A percentile compares a stretch with the other conserved stretches of the same genome.
Evolutionary conservation across 2,888 invertebrate species (phyloP).

Genomic region (Caenorhabditis japonica): DNA sequence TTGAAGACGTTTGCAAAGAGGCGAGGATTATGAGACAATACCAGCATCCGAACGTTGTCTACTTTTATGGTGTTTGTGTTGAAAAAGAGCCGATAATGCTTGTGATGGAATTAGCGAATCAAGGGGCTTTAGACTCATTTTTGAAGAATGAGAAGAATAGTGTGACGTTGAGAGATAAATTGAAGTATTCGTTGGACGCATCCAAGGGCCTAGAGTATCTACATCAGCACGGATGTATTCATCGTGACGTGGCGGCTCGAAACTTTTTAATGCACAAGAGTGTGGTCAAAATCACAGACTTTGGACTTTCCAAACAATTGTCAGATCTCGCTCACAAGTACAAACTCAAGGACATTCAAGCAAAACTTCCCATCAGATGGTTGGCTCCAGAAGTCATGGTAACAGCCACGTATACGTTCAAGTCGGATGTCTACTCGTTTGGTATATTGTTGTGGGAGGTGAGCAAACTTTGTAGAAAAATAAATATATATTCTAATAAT

Average conservation of each 20-base stretch:
- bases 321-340: slow-evolving; percentile 61
- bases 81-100: slow-evolving; percentile 66
- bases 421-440: slow-evolving; percentile 67
- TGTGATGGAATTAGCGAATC: slow-evolving; percentile 65
- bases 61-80: slow-evolving; percentile 64
- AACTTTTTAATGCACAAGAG: slow-evolving; percentile 63
- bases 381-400: slow-evolving; percentile 66
- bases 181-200: slow-evolving; percentile 60
- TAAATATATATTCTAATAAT: not conserved
- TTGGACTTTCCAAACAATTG: slow-evolving; percentile 65
- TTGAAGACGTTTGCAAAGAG: slow-evolving; percentile 66
- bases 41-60: slow-evolving; percentile 65
- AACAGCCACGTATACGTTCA: slow-evolving; percentile 57
- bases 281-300: slow-evolving; percentile 65
- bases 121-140: slow-evolving; percentile 61
- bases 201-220: slow-evolving; percentile 65
- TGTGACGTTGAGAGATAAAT: slow-evolving; percentile 41
- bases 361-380: slow-evolving; percentile 66
- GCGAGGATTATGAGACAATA: slow-evolving; percentile 67
- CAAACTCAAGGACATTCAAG: slow-evolving; percentile 63
- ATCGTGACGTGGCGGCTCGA: slow-evolving; percentile 64
- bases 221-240: slow-evolving; percentile 64
- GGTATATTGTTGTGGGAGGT: slow-evolving; percentile 68
- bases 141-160: slow-evolving; percentile 49
- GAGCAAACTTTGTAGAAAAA: not conserved